These are phyloP conservation scores for Microtus montanus DNA, from an alignment of 2,113 vertebrate genomes.

Conservation along the genomic window DNA sequence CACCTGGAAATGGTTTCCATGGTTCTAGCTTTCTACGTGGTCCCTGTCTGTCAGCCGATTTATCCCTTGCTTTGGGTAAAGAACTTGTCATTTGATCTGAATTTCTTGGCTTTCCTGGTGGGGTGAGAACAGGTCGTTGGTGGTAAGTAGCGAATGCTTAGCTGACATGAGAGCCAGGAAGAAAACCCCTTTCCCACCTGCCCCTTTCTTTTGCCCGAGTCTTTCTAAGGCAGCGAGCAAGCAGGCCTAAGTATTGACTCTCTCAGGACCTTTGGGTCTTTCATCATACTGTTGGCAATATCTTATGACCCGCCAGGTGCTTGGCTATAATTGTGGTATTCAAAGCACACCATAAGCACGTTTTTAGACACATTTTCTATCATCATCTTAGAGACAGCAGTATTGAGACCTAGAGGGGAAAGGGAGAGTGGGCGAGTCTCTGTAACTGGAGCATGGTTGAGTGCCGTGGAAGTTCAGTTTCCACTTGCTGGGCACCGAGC, in stretches of 20 bases:
- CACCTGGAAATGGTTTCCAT: neutral
- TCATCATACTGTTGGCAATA: neutral
- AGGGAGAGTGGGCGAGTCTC: neutral
- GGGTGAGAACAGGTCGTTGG: neutral
- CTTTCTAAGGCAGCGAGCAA: neutral
- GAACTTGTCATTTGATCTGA: slow-evolving; percentile 25
- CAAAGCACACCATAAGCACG: neutral
- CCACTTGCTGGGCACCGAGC: neutral
- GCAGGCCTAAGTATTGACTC: neutral
- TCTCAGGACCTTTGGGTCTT: neutral
- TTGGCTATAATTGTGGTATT: neutral
- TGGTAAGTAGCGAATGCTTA: slow-evolving; percentile 21
- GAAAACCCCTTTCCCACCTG: neutral
- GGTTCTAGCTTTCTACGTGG: neutral
- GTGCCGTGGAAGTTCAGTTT: neutral
- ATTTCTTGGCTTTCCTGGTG: slow-evolving; percentile 27
- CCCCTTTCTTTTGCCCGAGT: neutral
- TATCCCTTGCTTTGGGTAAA: slow-evolving; percentile 25
- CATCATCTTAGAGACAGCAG: neutral
- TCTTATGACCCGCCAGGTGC: neutral
- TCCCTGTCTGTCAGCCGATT: slow-evolving; percentile 7
- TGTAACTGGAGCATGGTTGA: neutral
- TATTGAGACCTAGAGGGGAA: neutral
- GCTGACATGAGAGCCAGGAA: slow-evolving; percentile 8
- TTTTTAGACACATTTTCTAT: neutral